Percentiles rank a stretch among this genome's conserved stretches.
Evolutionary conservation across 35 echinoderm and acorn worm genomes (phyloP).

Genomic region (Antedon bifida): DNA sequence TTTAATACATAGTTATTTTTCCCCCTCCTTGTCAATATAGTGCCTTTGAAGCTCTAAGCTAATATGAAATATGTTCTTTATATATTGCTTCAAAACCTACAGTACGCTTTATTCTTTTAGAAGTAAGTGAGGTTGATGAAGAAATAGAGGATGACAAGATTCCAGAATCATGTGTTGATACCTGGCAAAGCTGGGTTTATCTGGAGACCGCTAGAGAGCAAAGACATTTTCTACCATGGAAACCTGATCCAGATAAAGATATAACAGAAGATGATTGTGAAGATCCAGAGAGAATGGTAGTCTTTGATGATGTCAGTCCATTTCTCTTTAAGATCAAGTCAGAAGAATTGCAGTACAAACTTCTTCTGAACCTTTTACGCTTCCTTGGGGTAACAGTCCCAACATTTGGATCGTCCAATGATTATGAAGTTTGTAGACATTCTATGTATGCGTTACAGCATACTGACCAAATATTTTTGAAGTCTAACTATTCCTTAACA

Average conservation of each 20-base stretch:
- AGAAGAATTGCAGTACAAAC: constrained; percentile 22
- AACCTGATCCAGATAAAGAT: constrained; percentile 41
- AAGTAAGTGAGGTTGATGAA: background rate
- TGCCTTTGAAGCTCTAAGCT: background rate
- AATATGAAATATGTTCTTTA: no score
- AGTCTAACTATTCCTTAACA: background rate
- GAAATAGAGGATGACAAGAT: constrained; percentile 34
- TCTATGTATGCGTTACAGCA: background rate
- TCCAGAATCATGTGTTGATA: constrained; percentile 6
- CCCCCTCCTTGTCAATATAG: background rate
- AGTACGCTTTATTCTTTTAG: background rate
- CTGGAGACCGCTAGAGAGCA: constrained; percentile 47
- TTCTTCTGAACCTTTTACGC: constrained; percentile 50
- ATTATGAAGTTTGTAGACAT: background rate
- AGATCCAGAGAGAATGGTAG: constrained; percentile 85
- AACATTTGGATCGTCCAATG: background rate
- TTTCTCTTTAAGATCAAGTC: constrained; percentile 49
- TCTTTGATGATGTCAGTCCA: constrained; percentile 88
- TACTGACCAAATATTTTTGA: constrained; percentile 1
- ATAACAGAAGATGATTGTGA: constrained; percentile 91
- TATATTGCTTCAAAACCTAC: no score
- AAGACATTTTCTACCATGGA: constrained; percentile 68
- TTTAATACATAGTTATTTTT: background rate
- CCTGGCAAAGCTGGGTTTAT: constrained; percentile 54
- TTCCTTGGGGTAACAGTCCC: constrained; percentile 45